phyloP scores from a whole-genome alignment of 2,113 vertebrate genomes.

The Rhynchopsitta pachyrhyncha region DNA sequence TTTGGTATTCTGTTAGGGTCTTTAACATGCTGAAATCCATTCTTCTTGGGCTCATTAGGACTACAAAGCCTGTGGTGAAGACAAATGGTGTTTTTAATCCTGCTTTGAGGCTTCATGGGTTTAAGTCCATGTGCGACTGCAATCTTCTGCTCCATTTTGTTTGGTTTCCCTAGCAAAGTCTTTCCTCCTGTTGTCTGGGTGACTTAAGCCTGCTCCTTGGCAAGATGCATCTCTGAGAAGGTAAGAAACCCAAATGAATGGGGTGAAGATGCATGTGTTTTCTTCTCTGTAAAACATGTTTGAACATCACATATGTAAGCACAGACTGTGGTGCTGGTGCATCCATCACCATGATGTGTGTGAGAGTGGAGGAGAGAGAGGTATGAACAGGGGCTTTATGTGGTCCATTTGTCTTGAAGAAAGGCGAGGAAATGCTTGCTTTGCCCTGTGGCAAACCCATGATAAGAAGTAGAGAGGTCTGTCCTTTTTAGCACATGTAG shows the following conservation, averaged over 20 bases:
- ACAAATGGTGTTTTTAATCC: not conserved
- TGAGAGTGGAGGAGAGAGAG: not conserved
- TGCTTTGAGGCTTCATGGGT: not conserved
- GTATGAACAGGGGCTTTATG: not conserved
- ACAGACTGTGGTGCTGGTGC: not conserved
- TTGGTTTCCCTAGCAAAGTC: not conserved
- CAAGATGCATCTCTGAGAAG: not conserved
- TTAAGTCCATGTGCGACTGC: not conserved
- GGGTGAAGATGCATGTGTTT: not conserved
- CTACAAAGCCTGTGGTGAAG: not conserved
- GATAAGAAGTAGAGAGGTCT: not conserved
- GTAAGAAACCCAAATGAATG: not conserved
- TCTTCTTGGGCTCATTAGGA: not conserved
- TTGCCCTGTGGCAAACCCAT: not conserved
- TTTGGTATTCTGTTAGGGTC: not conserved
- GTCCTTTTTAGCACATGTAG: accelerated
- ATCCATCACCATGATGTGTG: not conserved
- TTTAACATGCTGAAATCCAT: not conserved
- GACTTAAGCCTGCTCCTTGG: not conserved
- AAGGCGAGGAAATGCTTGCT: not conserved
- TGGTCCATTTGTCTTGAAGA: not conserved
- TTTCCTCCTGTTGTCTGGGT: not conserved
- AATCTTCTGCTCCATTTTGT: not conserved
- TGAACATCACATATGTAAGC: not conserved
- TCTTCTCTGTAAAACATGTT: not conserved